Evolutionary conservation across 2,888 invertebrate species (phyloP).

Genomic region (Sclerodermus sp.): DNA sequence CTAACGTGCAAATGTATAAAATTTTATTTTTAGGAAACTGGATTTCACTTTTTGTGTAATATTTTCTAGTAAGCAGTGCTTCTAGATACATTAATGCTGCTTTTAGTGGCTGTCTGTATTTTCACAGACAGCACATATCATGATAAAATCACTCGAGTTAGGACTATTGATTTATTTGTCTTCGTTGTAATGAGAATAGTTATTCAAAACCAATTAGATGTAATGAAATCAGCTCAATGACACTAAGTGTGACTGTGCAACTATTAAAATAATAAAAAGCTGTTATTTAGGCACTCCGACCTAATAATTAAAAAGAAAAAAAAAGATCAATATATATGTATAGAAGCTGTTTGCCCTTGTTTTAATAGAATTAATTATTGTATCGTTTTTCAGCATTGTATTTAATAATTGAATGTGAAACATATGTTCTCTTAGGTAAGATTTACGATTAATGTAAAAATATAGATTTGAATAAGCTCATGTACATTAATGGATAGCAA

Average conservation of each 20-base stretch:
- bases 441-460: conserved; percentile 23
- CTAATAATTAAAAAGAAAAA: conserved; percentile 26
- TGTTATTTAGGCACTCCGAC: conserved; percentile 41
- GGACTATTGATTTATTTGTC: conserved; percentile 36
- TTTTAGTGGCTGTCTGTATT: conserved; percentile 27
- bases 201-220: conserved; percentile 37
- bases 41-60: conserved; percentile 26
- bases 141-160: conserved; percentile 29
- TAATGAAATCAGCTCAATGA: conserved; percentile 53
- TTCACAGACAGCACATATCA: conserved; percentile 23
- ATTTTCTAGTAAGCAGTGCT: conserved; percentile 14
- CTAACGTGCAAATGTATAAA: no score
- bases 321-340: conserved; percentile 46
- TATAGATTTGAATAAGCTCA: conserved; percentile 15
- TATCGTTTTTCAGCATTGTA: conserved; percentile 28
- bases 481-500: conserved; percentile 25
- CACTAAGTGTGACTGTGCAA: conserved; percentile 48
- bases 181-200: conserved; percentile 35
- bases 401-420: conserved; percentile 35
- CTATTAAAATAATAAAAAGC: conserved; percentile 36
- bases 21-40: neutral
- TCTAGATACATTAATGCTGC: conserved; percentile 25
- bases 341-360: conserved; percentile 39
- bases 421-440: conserved; percentile 33
- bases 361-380: conserved; percentile 37